Evolutionary conservation across 1,140 invertebrate genomes (phyloP).

Genomic region (Ceratitis capitata): DNA sequence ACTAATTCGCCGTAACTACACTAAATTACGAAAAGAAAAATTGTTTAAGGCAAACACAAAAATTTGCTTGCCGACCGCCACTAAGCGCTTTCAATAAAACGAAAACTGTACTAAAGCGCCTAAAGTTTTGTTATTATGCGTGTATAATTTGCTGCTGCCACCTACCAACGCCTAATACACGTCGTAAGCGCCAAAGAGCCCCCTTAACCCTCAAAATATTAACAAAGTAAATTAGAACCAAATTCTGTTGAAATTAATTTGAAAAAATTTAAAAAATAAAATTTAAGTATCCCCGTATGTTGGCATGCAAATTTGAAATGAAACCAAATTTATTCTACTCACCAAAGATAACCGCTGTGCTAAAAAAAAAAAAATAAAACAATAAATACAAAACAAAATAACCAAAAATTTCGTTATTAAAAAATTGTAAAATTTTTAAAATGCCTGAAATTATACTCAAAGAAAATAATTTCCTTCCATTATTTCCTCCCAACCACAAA

Average conservation of each 20-base stretch:
- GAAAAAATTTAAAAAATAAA: background rate
- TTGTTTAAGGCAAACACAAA: background rate
- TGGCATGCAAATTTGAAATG: constrained; percentile 30
- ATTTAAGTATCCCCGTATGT: background rate
- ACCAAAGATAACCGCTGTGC: constrained; percentile 50
- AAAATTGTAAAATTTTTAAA: constrained; percentile 45
- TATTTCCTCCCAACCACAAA: constrained; percentile 56
- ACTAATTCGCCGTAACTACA: constrained; percentile 14
- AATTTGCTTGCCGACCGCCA: background rate
- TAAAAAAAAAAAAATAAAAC: constrained; percentile 37
- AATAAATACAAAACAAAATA: too few species aligned
- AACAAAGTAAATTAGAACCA: too few species aligned
- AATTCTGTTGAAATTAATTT: background rate
- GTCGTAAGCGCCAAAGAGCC: background rate
- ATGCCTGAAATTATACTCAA: constrained; percentile 54
- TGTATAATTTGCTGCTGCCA: background rate
- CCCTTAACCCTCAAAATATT: background rate
- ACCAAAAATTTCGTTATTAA: constrained; percentile 41
- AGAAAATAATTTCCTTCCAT: constrained; percentile 59
- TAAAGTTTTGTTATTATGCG: background rate
- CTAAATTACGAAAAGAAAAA: background rate
- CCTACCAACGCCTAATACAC: background rate
- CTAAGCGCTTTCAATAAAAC: background rate
- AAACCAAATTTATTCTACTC: background rate
- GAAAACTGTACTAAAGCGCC: background rate